Base-by-base conservation (phyloP, 1,140 invertebrate species). In the Megalonaias nervosa region DNA sequence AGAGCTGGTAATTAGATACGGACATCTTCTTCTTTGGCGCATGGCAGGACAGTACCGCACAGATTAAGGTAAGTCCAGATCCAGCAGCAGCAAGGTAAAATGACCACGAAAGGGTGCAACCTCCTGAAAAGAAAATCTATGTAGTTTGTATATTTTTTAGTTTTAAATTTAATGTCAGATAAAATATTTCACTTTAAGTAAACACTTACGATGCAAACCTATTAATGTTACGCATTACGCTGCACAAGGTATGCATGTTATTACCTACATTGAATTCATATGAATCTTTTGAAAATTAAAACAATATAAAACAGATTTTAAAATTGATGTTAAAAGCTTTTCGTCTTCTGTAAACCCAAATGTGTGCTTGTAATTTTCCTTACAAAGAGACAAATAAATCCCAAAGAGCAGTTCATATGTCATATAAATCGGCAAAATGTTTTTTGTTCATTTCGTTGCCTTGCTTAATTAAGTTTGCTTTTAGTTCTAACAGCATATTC, bases 81-180 rank as follows among this genome's bases (percentile, higher is more conserved):
- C 66, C 73, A 11, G 66, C 72, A 26, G 55, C 71, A 15, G 80
- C 79, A 15, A 82, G 64, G 89, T 93, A 93, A 76, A 92, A 92
- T 26, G 93, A 93, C 93, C 93, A 94, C 60, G 93, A 94, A 72
- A 94, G 84, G 71, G 92, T 91, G 82, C 93, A 94, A 58, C 91
- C 92, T 64, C 93, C 93, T 94, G 91, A 70, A 79, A 57, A 72
- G n/a, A 58, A 73, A 58, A 38, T n/a, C 12, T 26, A 6, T 9
- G n/a, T 11, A 17, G 6, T n/a, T n/a, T 56, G 19, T 31, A 31
- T 31, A 31, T 31, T 31, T 31, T n/a, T 31, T 31, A 31, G 26
- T 31, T 31, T 31, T 31, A 31, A 31, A 31, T 19, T 38, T 13
- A 55, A 55, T 15, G 14, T 19, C 17, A 5, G 17, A 67, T 17